Evolutionary conservation across 2,888 invertebrate species (phyloP), one percentile per base, ranked within the genome.

Genomic region (Habroteleia sp.): DNA sequence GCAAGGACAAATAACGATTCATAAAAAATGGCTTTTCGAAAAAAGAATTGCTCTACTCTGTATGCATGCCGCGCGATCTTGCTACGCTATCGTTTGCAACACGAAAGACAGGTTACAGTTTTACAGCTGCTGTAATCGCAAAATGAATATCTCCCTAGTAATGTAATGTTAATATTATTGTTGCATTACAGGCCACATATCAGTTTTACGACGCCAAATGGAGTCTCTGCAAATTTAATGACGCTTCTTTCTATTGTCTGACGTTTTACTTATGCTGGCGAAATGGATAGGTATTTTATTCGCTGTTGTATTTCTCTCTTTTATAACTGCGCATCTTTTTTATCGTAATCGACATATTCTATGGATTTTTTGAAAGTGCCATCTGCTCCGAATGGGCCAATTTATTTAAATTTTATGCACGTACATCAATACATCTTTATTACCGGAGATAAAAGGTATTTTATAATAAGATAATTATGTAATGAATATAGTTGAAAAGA

Each of bases 141-240:
- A 37, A 50, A 35, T 50, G 35, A 50, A 50, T 50, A 50, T 50
- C 35, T 50, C 37, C 25, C 35, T 23, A 23, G 23, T 35, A 37
- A 50, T 50, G 35, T 37, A 50, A 50, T 50, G 48, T 50, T 50
- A 50, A 50, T 35, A 50, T 50, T 50, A 50, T 50, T 50, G 48
- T 50, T 13, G 23, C 13, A 35, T 35, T 50, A 23, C 20, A 33
- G 23, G 4, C 1, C 20, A 13, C 48, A 35, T 50, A 35, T 50
- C 48, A 50, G 48, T 50, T 50, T 50, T 50, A 50, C 35, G 33
- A 50, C 10, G 35, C 11, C 48, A 50, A 50, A 50, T 50, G 35
- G 48, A 33, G 48, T 50, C 35, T 20, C n/a, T 50, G 33, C 33
- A 50, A 13, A 50, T 50, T 50, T 50, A 50, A 50, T 35, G 48